Conservation (phyloP, 2,797 vertebrate genomes). For the Zalophus californianus region DNA sequence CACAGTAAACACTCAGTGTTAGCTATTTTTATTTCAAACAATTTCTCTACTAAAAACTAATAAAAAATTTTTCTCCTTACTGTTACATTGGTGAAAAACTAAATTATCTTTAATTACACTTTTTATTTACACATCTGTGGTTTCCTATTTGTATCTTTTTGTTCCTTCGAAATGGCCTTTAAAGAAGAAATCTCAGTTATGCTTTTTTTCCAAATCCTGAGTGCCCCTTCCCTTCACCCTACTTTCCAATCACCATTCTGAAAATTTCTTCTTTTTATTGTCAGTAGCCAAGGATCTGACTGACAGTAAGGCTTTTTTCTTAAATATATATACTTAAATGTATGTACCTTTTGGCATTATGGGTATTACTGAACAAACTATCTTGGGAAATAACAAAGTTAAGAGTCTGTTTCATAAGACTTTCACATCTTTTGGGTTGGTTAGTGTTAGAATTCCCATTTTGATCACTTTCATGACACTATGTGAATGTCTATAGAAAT, state of each 20-base stretch:
- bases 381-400: background rate
- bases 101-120: background rate
- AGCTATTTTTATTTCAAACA: slow-evolving; percentile 5
- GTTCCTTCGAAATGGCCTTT: background rate
- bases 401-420: background rate
- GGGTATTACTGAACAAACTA: background rate
- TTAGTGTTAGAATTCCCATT: background rate
- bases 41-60: background rate
- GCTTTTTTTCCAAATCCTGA: background rate
- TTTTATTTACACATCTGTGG: background rate
- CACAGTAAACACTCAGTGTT: background rate
- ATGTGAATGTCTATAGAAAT: background rate
- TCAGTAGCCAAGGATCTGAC: background rate
- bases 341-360: background rate
- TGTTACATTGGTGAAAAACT: background rate
- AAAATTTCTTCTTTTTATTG: background rate
- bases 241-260: background rate
- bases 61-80: background rate
- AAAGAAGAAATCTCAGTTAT: background rate
- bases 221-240: background rate
- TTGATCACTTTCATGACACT: background rate
- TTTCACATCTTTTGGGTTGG: background rate
- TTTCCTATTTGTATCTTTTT: background rate
- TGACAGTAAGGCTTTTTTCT: background rate
- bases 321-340: background rate